Evolutionary conservation across 2,113 vertebrate genomes (phyloP).

Genomic region (Chitala chitala): DNA sequence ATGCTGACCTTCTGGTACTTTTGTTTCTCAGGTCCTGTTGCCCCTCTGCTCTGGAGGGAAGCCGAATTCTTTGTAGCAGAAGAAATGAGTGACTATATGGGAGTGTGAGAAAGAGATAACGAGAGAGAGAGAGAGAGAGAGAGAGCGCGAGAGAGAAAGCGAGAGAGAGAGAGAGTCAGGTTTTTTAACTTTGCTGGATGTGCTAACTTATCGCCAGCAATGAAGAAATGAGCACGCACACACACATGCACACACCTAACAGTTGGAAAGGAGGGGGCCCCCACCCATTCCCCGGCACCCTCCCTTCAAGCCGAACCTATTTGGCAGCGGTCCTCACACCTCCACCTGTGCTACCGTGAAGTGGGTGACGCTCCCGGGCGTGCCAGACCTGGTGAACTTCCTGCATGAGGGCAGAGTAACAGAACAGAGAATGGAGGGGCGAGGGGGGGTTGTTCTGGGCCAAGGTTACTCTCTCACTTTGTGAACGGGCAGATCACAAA

Average conservation of each 20-base stretch:
- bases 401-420: neutral
- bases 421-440: too few relatives aligned
- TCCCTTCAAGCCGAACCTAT: conserved; percentile 20
- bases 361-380: conserved; percentile 4
- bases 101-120: neutral
- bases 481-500: neutral
- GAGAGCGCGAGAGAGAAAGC: neutral
- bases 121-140: too few relatives aligned
- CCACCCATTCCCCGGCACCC: conserved; percentile 19
- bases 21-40: neutral
- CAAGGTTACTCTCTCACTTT: neutral
- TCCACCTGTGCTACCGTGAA: conserved; percentile 18
- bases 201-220: neutral
- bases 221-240: conserved; percentile 6
- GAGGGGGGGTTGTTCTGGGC: neutral
- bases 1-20: neutral
- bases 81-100: neutral
- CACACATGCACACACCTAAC: neutral
- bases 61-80: neutral
- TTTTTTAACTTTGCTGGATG: neutral
- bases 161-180: too few relatives aligned
- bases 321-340: conserved; percentile 18
- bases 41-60: neutral
- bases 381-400: conserved; percentile 1
- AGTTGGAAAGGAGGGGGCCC: conserved; percentile 4